These are phyloP conservation scores for Chloromyia formosa DNA, from an alignment of 2,888 invertebrate species.

Conservation along the genomic window DNA sequence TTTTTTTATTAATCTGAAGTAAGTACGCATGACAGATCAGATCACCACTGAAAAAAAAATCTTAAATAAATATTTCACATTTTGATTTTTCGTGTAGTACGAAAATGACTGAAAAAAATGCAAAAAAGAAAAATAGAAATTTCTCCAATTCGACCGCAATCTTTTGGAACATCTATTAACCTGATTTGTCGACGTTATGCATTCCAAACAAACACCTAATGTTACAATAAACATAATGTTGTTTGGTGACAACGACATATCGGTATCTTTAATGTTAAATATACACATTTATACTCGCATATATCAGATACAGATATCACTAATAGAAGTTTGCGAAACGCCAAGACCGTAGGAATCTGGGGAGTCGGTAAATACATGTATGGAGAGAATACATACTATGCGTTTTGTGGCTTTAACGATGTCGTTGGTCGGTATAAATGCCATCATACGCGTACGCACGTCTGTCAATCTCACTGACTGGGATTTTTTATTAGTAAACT, in stretches of 20 bases:
- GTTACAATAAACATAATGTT: slow-evolving; percentile 26
- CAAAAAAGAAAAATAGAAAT: slow-evolving; percentile 8
- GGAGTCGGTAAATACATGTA: too few relatives aligned
- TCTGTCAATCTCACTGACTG: too few relatives aligned
- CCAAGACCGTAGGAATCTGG: too few relatives aligned
- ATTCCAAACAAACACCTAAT: slow-evolving; percentile 17
- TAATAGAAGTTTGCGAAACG: too few relatives aligned
- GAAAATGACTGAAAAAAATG: background rate
- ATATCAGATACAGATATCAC: too few relatives aligned
- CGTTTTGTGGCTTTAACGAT: too few relatives aligned
- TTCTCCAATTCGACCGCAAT: slow-evolving; percentile 42
- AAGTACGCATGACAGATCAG: too few relatives aligned
- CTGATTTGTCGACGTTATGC: slow-evolving; percentile 38
- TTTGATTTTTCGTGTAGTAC: slow-evolving; percentile 8
- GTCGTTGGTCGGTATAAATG: too few relatives aligned
- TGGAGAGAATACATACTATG: too few relatives aligned
- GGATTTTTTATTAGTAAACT: too few relatives aligned
- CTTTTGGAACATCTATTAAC: slow-evolving; percentile 41
- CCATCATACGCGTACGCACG: too few relatives aligned
- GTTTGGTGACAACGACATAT: slow-evolving; percentile 22
- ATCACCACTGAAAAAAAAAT: background rate
- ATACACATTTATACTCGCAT: background rate
- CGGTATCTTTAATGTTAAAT: slow-evolving; percentile 7
- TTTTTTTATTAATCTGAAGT: too few relatives aligned
- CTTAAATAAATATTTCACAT: background rate